A percentile compares a stretch with the other conserved stretches of the same genome.
These are phyloP conservation scores for Corbicula japonica DNA, from an alignment of 2,888 invertebrate species.

Conservation along the genomic window DNA sequence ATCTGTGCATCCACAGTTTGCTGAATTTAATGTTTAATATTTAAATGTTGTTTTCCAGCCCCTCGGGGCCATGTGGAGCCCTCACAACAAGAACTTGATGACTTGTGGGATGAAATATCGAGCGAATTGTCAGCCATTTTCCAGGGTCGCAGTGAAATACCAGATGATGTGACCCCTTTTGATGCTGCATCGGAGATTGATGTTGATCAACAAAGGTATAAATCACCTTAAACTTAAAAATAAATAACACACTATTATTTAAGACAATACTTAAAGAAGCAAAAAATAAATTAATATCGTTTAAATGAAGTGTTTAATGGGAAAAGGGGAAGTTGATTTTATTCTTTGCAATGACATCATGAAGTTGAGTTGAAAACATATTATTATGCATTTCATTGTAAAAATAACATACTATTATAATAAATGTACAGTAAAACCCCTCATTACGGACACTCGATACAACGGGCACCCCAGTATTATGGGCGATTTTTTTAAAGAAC, in stretches of 20 bases:
- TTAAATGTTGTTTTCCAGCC: conserved; percentile 42
- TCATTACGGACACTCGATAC: too few species aligned
- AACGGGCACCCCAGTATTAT: too few species aligned
- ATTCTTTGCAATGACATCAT: too few species aligned
- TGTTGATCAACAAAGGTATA: conserved; percentile 95
- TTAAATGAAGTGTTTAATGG: background rate
- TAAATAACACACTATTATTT: background rate
- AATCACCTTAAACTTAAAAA: background rate
- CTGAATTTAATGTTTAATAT: too few species aligned
- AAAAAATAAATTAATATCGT: too few species aligned
- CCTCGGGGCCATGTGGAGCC: conserved; percentile 52
- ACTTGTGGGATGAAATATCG: conserved; percentile 86
- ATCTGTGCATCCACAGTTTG: too few species aligned
- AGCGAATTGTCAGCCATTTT: conserved; percentile 86
- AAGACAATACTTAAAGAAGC: background rate
- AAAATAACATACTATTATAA: too few species aligned
- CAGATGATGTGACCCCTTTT: conserved; percentile 88
- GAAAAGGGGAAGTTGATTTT: conserved; percentile 44
- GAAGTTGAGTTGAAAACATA: too few species aligned
- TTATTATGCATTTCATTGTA: too few species aligned
- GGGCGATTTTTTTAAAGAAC: too few species aligned
- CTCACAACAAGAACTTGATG: conserved; percentile 83
- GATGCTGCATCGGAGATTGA: conserved; percentile 92
- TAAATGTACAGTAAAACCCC: too few species aligned
- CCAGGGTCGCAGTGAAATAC: conserved; percentile 87